Base-by-base conservation (phyloP, 2,113 vertebrate genomes). In the Nicator chloris region DNA sequence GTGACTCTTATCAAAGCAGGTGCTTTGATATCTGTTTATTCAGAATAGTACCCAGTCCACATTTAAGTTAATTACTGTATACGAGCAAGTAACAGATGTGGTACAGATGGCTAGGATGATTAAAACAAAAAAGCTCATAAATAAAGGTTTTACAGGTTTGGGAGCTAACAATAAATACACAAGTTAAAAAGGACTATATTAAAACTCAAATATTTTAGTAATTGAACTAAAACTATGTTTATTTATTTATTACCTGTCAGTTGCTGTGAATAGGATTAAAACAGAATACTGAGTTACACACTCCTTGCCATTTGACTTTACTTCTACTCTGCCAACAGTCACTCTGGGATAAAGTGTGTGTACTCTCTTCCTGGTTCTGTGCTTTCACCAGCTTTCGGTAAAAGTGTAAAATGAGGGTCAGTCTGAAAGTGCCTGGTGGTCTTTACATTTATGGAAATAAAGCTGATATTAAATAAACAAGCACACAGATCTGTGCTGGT, bases 61-160 rank as follows among this genome's bases (percentile, higher is more conserved):
- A 66, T 88, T 94, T 93, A 86, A 92, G 85, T 91, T 97, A 96
- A 96, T 96, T 95, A 92, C 92, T 71, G 28, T 78, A 59, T 70
- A 70, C 35, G 65, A 83, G 60, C 47, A 80, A 93, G 87, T 92
- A 93, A 86, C 95, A 97, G 96, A 96, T 96, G 93, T 94, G 79
- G 72, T 90, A 39, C 93, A 95, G 94, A 96, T 95, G 92, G 94
- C 68, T 90, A 71, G 75, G 39, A 35, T 83, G 79, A 93, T 96
- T 88, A 95, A 91, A 92, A 88, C 60, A 80, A 90, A 92, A 92
- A 92, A 80, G 15, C 53, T 81, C 59, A 64, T 86, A 91, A 86
- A 90, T 76, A 73, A 88, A 73, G 66, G 75, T 94, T 95, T 87
- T 94, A 78, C 64, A 82, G 64, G 54, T 91, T 90, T 88, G 64